Evolutionary conservation across 2,113 vertebrate species (phyloP).

Genomic region (Heliornis fulica): DNA sequence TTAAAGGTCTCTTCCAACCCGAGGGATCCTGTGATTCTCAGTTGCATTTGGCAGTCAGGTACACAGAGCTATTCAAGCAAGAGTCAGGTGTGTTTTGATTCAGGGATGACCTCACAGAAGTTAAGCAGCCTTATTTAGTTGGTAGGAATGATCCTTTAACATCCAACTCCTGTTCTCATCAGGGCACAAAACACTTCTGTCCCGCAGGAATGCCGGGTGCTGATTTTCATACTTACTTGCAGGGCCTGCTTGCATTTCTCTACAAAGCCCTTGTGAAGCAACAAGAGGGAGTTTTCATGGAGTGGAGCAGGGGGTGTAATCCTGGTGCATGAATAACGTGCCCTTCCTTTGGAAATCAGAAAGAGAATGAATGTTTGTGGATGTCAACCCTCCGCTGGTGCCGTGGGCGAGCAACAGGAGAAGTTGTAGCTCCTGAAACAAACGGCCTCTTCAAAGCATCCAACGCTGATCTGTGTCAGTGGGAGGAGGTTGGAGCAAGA

Average conservation of each 20-base stretch:
- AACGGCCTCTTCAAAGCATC: neutral
- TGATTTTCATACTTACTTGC: neutral
- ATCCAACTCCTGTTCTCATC: neutral
- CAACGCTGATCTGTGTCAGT: rapidly evolving
- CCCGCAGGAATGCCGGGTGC: neutral
- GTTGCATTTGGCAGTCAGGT: neutral
- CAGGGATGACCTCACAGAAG: neutral
- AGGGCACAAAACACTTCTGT: neutral
- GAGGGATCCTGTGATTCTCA: too few species aligned
- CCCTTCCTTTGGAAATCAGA: neutral
- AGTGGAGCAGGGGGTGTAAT: neutral
- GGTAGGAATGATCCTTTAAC: neutral
- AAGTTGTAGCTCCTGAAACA: conserved; percentile 14
- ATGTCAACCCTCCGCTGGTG: neutral
- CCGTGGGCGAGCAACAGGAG: neutral
- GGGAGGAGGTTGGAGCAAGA: conserved; percentile 10
- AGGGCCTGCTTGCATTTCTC: neutral
- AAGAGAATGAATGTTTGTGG: neutral
- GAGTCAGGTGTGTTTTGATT: neutral
- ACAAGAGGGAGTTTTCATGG: neutral
- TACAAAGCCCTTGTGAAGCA: neutral
- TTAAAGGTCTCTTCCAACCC: too few species aligned
- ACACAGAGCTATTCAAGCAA: neutral
- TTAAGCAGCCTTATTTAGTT: neutral
- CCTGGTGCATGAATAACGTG: neutral